Conservation (phyloP, 2,797 vertebrate genomes). For the Nasua narica region DNA sequence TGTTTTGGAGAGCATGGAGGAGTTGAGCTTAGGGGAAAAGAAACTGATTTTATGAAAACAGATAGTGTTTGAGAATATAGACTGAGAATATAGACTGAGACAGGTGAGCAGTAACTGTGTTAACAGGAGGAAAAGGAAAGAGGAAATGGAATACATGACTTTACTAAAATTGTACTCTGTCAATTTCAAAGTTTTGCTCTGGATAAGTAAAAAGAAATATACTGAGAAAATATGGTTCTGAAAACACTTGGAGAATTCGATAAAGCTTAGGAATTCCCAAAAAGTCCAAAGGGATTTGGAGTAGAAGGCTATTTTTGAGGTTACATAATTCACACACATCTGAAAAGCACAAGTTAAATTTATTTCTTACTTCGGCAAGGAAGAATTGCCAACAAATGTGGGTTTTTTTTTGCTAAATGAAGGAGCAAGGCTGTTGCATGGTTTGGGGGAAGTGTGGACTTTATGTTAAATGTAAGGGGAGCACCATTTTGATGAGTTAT, state of each 20-base stretch:
- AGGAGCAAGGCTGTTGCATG: background rate
- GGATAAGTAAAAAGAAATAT: background rate
- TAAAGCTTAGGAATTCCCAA: background rate
- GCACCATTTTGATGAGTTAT: background rate
- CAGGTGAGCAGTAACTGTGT: background rate
- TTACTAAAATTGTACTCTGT: background rate
- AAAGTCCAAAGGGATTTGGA: background rate
- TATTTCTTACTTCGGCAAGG: background rate
- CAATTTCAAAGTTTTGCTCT: background rate
- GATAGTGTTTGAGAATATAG: background rate
- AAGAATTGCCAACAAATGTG: background rate
- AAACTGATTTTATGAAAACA: background rate
- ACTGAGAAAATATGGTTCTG: background rate
- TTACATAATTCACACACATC: background rate
- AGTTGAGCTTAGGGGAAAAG: background rate
- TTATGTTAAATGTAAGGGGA: background rate
- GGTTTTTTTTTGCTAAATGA: constrained; percentile 6
- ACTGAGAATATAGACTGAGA: background rate
- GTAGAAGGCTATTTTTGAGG: background rate
- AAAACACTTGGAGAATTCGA: background rate
- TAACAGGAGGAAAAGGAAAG: background rate
- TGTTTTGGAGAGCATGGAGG: background rate
- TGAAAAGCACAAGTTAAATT: background rate
- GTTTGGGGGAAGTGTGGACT: background rate
- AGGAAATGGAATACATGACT: background rate